Percentiles rank a stretch among this genome's conserved stretches.
Conservation (phyloP, 2,888 invertebrate species). For the Aproaerema taeniolella region DNA sequence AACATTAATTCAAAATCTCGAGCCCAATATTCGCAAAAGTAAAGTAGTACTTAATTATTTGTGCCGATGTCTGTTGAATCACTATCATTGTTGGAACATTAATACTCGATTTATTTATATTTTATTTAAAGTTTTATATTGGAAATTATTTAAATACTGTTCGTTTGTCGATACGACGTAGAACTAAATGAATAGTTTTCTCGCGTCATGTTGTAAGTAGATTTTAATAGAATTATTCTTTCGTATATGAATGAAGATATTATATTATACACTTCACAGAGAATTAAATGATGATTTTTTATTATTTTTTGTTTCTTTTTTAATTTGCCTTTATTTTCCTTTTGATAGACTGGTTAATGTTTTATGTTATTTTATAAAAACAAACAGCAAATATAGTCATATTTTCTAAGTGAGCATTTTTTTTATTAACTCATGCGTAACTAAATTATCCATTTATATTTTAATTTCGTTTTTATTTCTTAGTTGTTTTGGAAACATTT, state of each 20-base stretch:
- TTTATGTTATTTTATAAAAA: too few species aligned
- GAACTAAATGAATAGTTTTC: slow-evolving; percentile 47
- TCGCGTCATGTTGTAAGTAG: slow-evolving; percentile 64
- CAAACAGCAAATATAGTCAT: too few species aligned
- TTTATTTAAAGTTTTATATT: slow-evolving; percentile 66
- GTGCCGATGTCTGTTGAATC: too few species aligned
- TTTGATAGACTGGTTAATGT: too few species aligned
- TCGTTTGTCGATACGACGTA: slow-evolving; percentile 62
- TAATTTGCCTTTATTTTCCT: slow-evolving; percentile 31
- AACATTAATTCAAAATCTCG: too few species aligned
- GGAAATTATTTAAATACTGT: slow-evolving; percentile 50
- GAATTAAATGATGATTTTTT: slow-evolving; percentile 71
- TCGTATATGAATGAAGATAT: slow-evolving; percentile 54
- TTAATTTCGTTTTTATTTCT: slow-evolving; percentile 20
- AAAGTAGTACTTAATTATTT: too few species aligned
- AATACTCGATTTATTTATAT: slow-evolving; percentile 76
- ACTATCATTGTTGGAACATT: slow-evolving; percentile 72
- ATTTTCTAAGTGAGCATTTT: too few species aligned
- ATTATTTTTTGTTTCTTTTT: slow-evolving; percentile 42
- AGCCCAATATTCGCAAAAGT: too few species aligned
- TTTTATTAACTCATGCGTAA: too few species aligned
- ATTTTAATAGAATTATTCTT: slow-evolving; percentile 57
- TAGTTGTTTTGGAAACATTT: slow-evolving; percentile 5
- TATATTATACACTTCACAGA: slow-evolving; percentile 65
- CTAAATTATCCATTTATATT: too few species aligned